Evolutionary conservation across 2,113 vertebrate species (phyloP), one percentile per base, ranked within the genome.

Genomic region (Chaetops frenatus): DNA sequence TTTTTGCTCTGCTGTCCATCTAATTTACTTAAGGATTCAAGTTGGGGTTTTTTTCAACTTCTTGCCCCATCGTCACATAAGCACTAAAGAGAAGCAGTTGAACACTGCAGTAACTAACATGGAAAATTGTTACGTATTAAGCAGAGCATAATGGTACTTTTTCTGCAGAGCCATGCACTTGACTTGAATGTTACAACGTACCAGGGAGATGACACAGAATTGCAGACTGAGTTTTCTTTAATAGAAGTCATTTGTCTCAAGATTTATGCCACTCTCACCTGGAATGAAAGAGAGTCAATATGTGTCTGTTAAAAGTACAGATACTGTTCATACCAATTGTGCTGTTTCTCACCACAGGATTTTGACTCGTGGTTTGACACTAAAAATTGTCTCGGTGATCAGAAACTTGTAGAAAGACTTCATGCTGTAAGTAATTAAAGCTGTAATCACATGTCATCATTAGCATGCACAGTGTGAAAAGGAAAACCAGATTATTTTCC

Each of bases 321-420:
- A 57, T 64, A 84, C 31, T 78, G 14, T 78, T 93, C 22, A 11
- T 50, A 53, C 20, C 11, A 38, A 44, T 85, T 70, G 67, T 91
- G 77, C 22, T 74, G 22, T 95, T 96, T 91, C 84, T 91, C 36
- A 79, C 86, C 56, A 61, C 91, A 99, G 99, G 99, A 99, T 96
- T 99, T 99, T 97, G 98, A 99, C 97, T 99, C 98, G 0, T 99
- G 99, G 99, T 99, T 99, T 48, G 99, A 99, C 94, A 99, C 99
- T 74, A 99, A 99, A 97, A 99, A 99, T 97, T 99, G 98, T 88
- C 98, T 99, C 0, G 99, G 99, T 87, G 99, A 99, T 97, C 98
- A 99, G 96, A 99, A 98, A 94, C 98, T 99, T 67, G 99, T 99
- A 78, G 98, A 99, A 95, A 98, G 99, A 93, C 98, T 99, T 96